phyloP scores from a whole-genome alignment of 2,797 vertebrate genomes.

The Microcaecilia unicolor region DNA sequence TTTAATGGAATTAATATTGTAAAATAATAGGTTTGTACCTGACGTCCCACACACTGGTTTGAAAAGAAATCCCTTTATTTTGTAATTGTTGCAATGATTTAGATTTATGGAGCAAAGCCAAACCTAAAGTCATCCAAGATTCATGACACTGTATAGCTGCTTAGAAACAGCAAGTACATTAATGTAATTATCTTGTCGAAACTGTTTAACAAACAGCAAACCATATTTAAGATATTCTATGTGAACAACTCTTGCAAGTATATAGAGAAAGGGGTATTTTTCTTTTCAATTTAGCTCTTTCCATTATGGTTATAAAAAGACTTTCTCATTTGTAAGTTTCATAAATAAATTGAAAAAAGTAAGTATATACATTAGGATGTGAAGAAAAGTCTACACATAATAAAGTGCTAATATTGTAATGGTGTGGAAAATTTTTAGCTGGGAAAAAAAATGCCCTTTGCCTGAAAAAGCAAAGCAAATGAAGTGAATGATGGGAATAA shows the following conservation, averaged over 20 bases:
- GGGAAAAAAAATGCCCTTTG: no score
- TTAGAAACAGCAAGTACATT: constrained; percentile 20
- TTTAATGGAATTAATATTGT: no score
- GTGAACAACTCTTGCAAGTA: constrained; percentile 10
- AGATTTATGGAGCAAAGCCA: not conserved
- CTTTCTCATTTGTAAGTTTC: not conserved
- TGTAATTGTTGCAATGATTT: constrained; percentile 12
- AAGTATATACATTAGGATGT: no score
- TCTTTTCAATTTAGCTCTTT: not conserved
- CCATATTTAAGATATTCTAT: constrained; percentile 11
- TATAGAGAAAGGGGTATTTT: not conserved
- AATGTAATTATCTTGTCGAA: constrained; percentile 25
- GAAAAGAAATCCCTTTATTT: not conserved
- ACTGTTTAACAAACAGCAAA: constrained; percentile 27
- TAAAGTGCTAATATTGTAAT: no score
- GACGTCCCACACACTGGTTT: no score
- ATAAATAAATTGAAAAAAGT: not conserved
- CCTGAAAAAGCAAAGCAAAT: no score
- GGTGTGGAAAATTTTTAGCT: no score
- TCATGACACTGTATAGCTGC: constrained; percentile 14
- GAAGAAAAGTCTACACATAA: no score
- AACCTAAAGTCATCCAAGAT: constrained; percentile 13
- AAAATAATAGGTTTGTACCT: no score
- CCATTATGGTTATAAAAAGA: not conserved
- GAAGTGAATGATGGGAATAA: no score